phyloP scores from a whole-genome alignment of 2,888 invertebrate genomes.

The Empis stercorea region DNA sequence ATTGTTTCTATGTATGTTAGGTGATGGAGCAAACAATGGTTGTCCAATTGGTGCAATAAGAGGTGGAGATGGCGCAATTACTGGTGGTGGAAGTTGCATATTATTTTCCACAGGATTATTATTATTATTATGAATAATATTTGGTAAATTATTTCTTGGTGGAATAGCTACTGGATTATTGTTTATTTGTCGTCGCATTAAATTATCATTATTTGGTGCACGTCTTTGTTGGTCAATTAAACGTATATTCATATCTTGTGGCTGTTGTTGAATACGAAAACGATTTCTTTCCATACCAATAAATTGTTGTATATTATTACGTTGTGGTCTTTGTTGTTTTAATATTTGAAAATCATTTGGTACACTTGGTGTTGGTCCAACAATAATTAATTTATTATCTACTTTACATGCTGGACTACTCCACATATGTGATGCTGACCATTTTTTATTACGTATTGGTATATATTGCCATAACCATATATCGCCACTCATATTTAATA shows the following conservation, averaged over 20 bases:
- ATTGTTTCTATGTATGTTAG: constrained; percentile 14
- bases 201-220: background rate
- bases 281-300: background rate
- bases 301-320: background rate
- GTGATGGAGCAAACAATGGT: constrained; percentile 9
- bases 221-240: background rate
- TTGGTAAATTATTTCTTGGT: background rate
- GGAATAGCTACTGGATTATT: background rate
- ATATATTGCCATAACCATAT: constrained; percentile 66
- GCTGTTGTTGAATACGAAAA: background rate
- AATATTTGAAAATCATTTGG: constrained; percentile 35
- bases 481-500: constrained; percentile 61
- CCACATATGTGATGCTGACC: constrained; percentile 80
- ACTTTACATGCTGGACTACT: constrained; percentile 81
- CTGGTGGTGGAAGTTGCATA: background rate
- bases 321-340: constrained; percentile 26
- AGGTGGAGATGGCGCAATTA: too few relatives aligned
- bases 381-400: constrained; percentile 62
- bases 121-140: background rate
- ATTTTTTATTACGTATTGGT: constrained; percentile 59
- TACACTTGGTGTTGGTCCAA: constrained; percentile 37
- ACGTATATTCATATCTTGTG: background rate
- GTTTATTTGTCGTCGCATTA: background rate
- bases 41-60: constrained; percentile 2
- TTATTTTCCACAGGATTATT: background rate